phyloP scores from a whole-genome alignment of 2,888 invertebrate species.

The Drosophila robusta region DNA sequence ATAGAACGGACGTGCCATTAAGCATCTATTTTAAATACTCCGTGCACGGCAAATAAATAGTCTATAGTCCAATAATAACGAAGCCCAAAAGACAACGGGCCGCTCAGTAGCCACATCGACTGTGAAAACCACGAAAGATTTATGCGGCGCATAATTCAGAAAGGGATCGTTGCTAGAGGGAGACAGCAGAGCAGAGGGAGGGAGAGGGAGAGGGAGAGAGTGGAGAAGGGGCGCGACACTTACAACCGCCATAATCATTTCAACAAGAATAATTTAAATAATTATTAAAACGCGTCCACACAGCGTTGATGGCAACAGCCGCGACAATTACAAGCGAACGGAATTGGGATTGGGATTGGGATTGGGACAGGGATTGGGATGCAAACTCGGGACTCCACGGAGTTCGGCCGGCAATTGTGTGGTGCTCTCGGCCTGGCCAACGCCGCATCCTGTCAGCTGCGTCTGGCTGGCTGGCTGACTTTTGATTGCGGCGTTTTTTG shows the following conservation, averaged over 20 bases:
- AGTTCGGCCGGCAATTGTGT: conserved; percentile 60
- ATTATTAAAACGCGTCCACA: conserved; percentile 79
- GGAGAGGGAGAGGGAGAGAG: neutral
- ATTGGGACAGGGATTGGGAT: neutral
- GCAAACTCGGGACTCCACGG: conserved; percentile 15
- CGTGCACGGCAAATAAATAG: neutral
- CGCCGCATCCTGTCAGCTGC: conserved; percentile 52
- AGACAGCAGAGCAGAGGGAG: conserved; percentile 17
- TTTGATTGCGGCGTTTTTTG: conserved; percentile 60
- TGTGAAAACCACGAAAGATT: conserved; percentile 82
- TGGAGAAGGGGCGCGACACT: conserved; percentile 58
- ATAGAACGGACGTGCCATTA: conserved; percentile 9
- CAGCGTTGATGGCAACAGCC: conserved; percentile 33
- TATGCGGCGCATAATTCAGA: conserved; percentile 76
- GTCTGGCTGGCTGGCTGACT: conserved; percentile 52
- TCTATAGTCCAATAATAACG: conserved; percentile 4
- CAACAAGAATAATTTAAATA: conserved; percentile 83
- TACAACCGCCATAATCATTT: conserved; percentile 80
- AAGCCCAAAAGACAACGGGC: conserved; percentile 16
- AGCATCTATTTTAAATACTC: conserved; percentile 18
- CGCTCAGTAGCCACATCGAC: conserved; percentile 43
- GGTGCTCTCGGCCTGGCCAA: conserved; percentile 14
- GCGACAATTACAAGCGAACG: conserved; percentile 69
- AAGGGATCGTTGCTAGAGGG: conserved; percentile 20
- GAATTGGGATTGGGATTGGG: neutral